Conservation (phyloP, 1,140 invertebrate species). For the Arctopsyche grandis region DNA sequence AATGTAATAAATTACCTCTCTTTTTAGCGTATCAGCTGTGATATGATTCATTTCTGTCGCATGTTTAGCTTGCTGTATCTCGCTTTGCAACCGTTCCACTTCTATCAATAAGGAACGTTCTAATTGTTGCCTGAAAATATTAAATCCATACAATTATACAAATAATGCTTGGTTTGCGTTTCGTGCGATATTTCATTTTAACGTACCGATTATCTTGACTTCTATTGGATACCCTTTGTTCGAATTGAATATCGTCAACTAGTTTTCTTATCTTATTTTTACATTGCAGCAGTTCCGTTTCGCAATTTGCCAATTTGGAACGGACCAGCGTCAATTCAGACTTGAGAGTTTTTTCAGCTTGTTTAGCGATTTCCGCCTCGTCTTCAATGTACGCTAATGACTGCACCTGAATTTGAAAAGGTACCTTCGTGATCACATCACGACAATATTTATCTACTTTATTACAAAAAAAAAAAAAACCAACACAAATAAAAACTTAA, state of each 20-base stretch:
- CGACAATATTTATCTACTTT: conserved; percentile 15
- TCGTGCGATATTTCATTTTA: background rate
- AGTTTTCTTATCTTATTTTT: conserved; percentile 86
- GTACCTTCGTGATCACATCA: background rate
- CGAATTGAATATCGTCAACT: conserved; percentile 72
- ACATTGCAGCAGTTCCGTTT: conserved; percentile 87
- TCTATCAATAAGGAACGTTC: conserved; percentile 80
- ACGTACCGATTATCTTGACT: conserved; percentile 55
- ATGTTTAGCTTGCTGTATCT: conserved; percentile 84
- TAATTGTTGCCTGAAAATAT: conserved; percentile 69
- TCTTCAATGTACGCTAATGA: conserved; percentile 83
- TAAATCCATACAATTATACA: background rate
- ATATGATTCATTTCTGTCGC: conserved; percentile 82
- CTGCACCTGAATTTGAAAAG: conserved; percentile 69
- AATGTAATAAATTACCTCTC: conserved; percentile 68
- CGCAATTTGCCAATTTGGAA: conserved; percentile 86
- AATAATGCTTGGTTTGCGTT: too few species aligned
- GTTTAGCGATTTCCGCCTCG: conserved; percentile 87
- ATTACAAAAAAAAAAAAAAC: background rate
- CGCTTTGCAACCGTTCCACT: conserved; percentile 82
- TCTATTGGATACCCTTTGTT: conserved; percentile 56
- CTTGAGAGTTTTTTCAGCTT: conserved; percentile 86
- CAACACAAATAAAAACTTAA: conserved; percentile 5
- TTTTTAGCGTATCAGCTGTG: conserved; percentile 81
- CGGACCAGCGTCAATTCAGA: conserved; percentile 85